Base-by-base conservation (phyloP, 2,888 invertebrate species). In the Drosophila gaucha region DNA sequence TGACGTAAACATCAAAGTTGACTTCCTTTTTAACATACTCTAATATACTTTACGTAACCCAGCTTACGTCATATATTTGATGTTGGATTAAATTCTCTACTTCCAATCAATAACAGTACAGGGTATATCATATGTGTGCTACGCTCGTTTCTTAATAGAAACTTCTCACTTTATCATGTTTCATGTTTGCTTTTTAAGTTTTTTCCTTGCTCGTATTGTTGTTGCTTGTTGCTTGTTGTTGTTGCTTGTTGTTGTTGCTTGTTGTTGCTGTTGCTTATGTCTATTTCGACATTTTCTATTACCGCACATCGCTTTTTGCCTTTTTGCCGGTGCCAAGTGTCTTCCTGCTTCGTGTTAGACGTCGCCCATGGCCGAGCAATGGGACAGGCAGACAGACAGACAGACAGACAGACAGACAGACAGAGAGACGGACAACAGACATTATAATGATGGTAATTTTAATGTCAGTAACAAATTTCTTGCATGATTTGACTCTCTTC, bases 361-460 rank as follows among this genome's bases (percentile, higher is more conserved):
- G 63, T 38, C 35, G 46, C 43, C 69, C 16, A 18, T n/a, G 38
- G 46, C 46, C 46, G 20, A 5, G 16, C 26, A 16, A 16, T 18
- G 55, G 14, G 35, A 36, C 41, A 5, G 20, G n/a, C 12, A 30
- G 12, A n/a, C 5, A 30, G 30, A 18, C n/a, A 12, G 39, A 16
- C 22, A 44, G 28, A 36, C 31, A 54, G 47, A 14, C 1, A 38
- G 12, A n/a, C 22, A 20, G 39, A 38, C 49, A 49, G 38, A 31
- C 36, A 31, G 38, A 46, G 31, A 16, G 38, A 26, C 49, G 16
- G 35, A 20, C 38, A 38, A 22, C 52, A 55, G 83, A 83, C 83
- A 80, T 75, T 86, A 78, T 86, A 88, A 86, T 86, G 88, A 86
- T 83, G 88, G 85, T 86, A 88, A 88, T 86, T 88, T 86, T 80